phyloP scores from a whole-genome alignment of 2,113 vertebrate genomes.

The Catharus fuscescens region DNA sequence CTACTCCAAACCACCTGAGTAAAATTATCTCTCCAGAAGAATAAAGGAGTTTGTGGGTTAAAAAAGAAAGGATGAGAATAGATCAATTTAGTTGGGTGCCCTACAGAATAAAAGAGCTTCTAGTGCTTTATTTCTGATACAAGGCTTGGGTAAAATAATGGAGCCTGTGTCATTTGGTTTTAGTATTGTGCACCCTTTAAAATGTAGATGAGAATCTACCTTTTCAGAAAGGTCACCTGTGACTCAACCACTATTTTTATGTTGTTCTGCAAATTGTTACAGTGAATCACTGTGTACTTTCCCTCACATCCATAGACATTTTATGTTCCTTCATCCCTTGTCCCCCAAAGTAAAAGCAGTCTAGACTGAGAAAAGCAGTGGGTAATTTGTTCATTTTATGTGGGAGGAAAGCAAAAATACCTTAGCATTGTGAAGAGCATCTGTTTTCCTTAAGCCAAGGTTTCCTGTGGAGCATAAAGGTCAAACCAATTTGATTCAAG shows the following conservation, averaged over 20 bases:
- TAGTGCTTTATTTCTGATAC: not conserved
- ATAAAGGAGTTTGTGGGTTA: rapidly evolving
- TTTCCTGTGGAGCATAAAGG: not conserved
- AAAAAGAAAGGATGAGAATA: not conserved
- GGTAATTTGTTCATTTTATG: not conserved
- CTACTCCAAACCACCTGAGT: not conserved
- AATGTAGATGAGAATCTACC: slow-evolving; percentile 12
- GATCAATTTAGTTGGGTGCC: not conserved
- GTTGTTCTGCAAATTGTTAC: slow-evolving; percentile 43
- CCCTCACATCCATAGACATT: not conserved
- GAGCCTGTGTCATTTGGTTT: not conserved
- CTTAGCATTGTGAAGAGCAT: not conserved
- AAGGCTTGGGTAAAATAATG: not conserved
- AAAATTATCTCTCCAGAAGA: not conserved
- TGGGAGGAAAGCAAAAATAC: slow-evolving; percentile 22
- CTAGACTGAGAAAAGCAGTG: slow-evolving; percentile 2
- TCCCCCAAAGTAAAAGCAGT: slow-evolving; percentile 1
- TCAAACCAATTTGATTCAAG: slow-evolving; percentile 2
- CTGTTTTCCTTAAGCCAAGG: not conserved
- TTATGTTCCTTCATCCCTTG: not conserved
- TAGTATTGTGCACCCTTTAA: not conserved
- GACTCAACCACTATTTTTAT: slow-evolving; percentile 59
- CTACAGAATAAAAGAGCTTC: not conserved
- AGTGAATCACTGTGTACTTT: slow-evolving; percentile 55
- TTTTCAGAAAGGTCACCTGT: slow-evolving; percentile 55